Percentiles rank a stretch among this genome's conserved stretches.
phyloP scores from a whole-genome alignment of 2,797 vertebrate species.

The Ceryle rudis region DNA sequence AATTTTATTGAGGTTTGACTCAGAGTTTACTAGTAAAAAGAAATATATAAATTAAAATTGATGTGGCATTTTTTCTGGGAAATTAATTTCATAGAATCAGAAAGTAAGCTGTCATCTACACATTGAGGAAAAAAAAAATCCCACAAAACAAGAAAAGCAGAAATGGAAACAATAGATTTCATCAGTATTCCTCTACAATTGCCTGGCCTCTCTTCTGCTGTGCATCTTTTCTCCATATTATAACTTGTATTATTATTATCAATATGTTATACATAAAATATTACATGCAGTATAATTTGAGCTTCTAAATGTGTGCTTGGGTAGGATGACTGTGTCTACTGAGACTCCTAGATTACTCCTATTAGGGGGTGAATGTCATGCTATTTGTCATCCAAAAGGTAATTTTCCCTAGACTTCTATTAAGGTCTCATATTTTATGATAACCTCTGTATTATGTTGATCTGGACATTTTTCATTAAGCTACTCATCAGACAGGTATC shows the following conservation, averaged over 20 bases:
- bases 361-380: slow-evolving; percentile 32
- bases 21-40: not conserved
- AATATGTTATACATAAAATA: slow-evolving; percentile 43
- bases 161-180: not conserved
- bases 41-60: not conserved
- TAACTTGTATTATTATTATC: slow-evolving; percentile 11
- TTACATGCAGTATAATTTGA: slow-evolving; percentile 15
- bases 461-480: slow-evolving; percentile 41
- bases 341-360: slow-evolving; percentile 65
- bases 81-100: not conserved
- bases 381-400: slow-evolving; percentile 53
- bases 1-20: not conserved
- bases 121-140: not conserved
- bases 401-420: slow-evolving; percentile 54
- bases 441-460: slow-evolving; percentile 47
- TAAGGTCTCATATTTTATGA: slow-evolving; percentile 53
- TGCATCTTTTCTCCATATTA: not conserved
- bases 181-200: not conserved
- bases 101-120: not conserved
- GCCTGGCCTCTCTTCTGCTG: not conserved
- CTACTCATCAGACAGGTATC: slow-evolving; percentile 3
- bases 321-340: slow-evolving; percentile 10
- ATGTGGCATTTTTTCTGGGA: not conserved
- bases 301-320: not conserved
- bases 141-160: not conserved